These are phyloP conservation scores for Orchestia grillus DNA, from an alignment of 1,140 invertebrate genomes.

Conservation along the genomic window DNA sequence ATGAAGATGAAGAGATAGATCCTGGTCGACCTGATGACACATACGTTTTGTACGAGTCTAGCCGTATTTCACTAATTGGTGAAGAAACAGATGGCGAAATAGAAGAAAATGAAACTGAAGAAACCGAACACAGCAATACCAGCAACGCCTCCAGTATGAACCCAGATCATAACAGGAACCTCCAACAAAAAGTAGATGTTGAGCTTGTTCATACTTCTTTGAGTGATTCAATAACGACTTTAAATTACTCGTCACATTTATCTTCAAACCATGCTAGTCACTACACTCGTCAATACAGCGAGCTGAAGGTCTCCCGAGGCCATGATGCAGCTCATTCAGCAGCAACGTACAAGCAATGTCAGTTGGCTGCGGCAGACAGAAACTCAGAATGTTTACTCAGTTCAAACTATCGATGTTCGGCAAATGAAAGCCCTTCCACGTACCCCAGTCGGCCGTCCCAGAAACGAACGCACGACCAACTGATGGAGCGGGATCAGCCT, in stretches of 20 bases:
- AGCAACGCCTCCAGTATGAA: background rate
- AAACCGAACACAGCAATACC: conserved; percentile 11
- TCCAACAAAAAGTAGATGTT: background rate
- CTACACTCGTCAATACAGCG: conserved; percentile 6
- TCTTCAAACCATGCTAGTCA: conserved; percentile 47
- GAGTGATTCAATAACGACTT: background rate
- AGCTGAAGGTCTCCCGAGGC: background rate
- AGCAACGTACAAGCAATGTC: background rate
- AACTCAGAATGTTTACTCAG: background rate
- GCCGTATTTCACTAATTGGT: conserved; percentile 51
- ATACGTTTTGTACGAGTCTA: conserved; percentile 63
- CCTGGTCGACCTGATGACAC: conserved; percentile 66
- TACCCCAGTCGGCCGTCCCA: background rate
- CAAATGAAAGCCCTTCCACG: background rate
- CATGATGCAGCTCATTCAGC: background rate
- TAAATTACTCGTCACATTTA: conserved; percentile 29
- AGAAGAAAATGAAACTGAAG: conserved; percentile 62
- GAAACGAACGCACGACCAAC: conserved; percentile 9
- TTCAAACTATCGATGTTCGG: background rate
- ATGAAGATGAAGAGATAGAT: conserved; percentile 64
- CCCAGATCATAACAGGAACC: background rate
- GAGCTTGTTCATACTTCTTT: background rate
- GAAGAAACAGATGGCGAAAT: conserved; percentile 64
- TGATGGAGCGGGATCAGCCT: background rate
- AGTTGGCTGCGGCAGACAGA: background rate